These are phyloP conservation scores for Venusia cambrica DNA, from an alignment of 2,888 invertebrate genomes.

Conservation along the genomic window DNA sequence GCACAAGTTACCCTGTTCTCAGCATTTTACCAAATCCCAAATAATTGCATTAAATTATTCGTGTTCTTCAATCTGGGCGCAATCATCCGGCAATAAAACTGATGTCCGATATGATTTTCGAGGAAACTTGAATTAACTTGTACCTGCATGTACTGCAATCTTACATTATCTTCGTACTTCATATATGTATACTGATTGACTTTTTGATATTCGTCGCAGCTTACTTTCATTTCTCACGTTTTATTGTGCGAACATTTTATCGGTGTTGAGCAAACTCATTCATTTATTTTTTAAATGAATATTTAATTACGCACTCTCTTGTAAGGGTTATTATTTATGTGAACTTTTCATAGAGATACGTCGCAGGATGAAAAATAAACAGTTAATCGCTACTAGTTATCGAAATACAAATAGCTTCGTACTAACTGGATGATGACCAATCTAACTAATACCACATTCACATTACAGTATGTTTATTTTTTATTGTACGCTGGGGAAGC, in stretches of 20 bases:
- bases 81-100: conserved; percentile 52
- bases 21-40: conserved; percentile 49
- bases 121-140: conserved; percentile 42
- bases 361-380: no score
- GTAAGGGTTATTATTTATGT: no score
- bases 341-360: no score
- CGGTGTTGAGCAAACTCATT: conserved; percentile 7
- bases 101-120: conserved; percentile 51
- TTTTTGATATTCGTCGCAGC: conserved; percentile 1
- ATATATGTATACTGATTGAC: no score
- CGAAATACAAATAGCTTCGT: no score
- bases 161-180: conserved; percentile 12
- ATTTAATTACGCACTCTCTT: no score
- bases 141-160: conserved; percentile 5
- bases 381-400: no score
- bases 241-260: conserved; percentile 2
- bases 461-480: no score
- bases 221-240: conserved; percentile 16
- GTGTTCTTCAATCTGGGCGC: conserved; percentile 39
- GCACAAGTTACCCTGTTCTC: no score
- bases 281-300: conserved; percentile 4
- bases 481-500: no score
- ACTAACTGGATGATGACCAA: no score
- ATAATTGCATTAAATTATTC: conserved; percentile 55
- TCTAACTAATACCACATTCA: no score